Base-by-base conservation (phyloP, 30 jellyfish, hydroid and myxozoan species). In the Pelagia noctiluca region DNA sequence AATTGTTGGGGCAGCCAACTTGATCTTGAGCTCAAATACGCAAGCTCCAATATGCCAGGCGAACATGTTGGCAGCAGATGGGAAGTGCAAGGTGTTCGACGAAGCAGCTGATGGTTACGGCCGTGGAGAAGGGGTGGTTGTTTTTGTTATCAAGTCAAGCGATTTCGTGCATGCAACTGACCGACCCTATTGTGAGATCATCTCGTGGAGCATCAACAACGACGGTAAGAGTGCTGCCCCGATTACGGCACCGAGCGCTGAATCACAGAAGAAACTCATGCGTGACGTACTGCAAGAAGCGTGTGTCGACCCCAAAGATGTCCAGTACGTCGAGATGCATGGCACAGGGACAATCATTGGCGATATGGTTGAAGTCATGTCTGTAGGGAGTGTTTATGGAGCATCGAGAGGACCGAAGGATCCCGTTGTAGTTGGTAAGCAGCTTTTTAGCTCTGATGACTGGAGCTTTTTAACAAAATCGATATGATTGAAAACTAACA, bases 31-130 rank as follows among this genome's bases (percentile, higher is more conserved):
- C 38, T 78, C 81, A 29, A 4, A 46, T 46, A 82, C 68, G 18
- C 92, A 82, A 50, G 71, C 62, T 10, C 23, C 72, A 3, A 53
- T 82, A 1, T 82, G 92, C 77, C 42, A 61, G 52, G 92, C 92
- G 22, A 71, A 34, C 68, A 82, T 82, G 92, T 42, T 82, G 50
- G 85, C 92, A 1, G 4, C 92, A 12, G 92, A 82, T 31, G 92
- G 92, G 0, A 52, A 82, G 54, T 66, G 92, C 64, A 82, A n/a
- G n/a, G 62, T 66, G 26, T 82, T 82, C 62, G 92, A 82, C 52
- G 92, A 68, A 63, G 50, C 85, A n/a, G 81, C 84, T 4, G 92
- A 82, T 71, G 92, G 92, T 21, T 82, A 82, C 30, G 92, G 92
- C 37, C 75, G 92, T 29, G 92, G 92, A 31, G 92, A 82, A 71